Conservation (phyloP, 2,888 invertebrate genomes). For the Glyphotaelius pellucidus region DNA sequence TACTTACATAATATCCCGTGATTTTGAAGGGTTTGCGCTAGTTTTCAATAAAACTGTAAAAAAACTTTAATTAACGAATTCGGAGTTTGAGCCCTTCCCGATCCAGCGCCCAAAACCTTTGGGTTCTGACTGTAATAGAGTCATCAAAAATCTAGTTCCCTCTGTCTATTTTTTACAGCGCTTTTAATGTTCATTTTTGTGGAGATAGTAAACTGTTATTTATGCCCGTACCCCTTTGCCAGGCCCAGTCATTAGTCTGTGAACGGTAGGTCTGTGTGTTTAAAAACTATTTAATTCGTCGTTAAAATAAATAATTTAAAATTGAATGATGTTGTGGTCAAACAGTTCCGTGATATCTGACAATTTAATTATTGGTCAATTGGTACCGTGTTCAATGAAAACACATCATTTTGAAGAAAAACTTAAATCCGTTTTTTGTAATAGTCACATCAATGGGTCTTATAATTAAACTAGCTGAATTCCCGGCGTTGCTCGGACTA, state of each 20-base stretch:
- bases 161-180: slow-evolving; percentile 21
- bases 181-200: slow-evolving; percentile 37
- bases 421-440: no score
- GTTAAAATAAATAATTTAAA: background rate
- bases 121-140: slow-evolving; percentile 7
- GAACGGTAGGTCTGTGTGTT: slow-evolving; percentile 23
- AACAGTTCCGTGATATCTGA: background rate
- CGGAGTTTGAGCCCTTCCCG: background rate
- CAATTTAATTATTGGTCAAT: background rate
- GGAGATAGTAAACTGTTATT: background rate
- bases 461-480: no score
- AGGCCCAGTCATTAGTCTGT: slow-evolving; percentile 7
- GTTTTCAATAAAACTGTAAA: background rate
- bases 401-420: no score
- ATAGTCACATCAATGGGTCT: no score
- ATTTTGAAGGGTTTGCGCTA: no score
- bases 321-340: background rate
- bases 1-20: no score
- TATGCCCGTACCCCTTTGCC: slow-evolving; percentile 13
- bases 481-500: no score
- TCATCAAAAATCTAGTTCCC: slow-evolving; percentile 32
- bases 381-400: background rate
- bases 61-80: background rate
- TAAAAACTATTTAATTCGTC: background rate
- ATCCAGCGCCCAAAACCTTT: background rate